A percentile compares a stretch with the other conserved stretches of the same genome.
Evolutionary conservation across 2,113 vertebrate species (phyloP).

Genomic region (Cisticola juncidis): DNA sequence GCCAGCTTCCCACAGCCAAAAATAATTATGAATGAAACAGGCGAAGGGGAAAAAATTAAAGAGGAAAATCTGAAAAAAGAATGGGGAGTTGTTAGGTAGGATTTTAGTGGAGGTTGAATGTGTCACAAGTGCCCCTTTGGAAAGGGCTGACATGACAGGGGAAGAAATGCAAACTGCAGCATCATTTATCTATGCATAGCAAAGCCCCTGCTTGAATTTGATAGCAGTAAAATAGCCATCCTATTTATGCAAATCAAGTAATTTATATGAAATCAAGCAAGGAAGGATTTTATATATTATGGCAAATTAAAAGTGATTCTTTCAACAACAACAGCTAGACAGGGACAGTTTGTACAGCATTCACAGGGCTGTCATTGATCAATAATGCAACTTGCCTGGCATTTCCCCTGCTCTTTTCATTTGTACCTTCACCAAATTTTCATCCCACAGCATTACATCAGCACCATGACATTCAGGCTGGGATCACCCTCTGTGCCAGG

Average conservation of each 20-base stretch:
- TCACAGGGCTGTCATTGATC: background rate
- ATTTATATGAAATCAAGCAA: background rate
- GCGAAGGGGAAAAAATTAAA: background rate
- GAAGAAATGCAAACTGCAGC: background rate
- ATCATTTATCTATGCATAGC: background rate
- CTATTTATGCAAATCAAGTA: background rate
- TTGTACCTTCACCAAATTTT: background rate
- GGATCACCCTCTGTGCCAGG: background rate
- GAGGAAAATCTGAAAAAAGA: constrained; percentile 32
- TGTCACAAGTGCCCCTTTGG: background rate
- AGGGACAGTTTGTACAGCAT: background rate
- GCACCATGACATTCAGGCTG: background rate
- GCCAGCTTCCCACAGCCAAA: constrained; percentile 3
- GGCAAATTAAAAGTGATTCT: background rate
- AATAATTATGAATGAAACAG: constrained; percentile 12
- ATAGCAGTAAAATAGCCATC: background rate
- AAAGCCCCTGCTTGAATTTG: background rate
- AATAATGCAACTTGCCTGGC: background rate
- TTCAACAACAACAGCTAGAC: background rate
- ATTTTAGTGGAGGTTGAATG: background rate
- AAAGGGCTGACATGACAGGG: background rate
- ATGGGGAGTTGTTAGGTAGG: background rate
- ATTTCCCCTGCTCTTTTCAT: background rate
- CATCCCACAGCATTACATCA: background rate
- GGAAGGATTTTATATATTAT: background rate